Conservation (phyloP, 2,113 vertebrate species). For the Sakesphorus luctuosus region DNA sequence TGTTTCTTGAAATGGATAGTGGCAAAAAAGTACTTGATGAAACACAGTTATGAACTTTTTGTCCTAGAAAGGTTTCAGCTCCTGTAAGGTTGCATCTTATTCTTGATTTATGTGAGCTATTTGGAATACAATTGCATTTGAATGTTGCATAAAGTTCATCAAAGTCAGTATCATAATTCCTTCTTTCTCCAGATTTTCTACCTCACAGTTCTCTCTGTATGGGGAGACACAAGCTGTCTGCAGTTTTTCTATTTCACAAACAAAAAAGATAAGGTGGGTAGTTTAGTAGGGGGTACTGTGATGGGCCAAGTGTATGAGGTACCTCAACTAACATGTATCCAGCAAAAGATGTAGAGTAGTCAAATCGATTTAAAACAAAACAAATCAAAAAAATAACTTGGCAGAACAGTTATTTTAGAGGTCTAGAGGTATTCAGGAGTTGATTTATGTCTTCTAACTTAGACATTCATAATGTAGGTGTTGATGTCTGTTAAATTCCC, state of each 20-base stretch:
- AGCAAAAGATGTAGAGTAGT: neutral
- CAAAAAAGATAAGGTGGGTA: neutral
- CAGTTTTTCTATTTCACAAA: neutral
- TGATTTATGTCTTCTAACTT: conserved; percentile 6
- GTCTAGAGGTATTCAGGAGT: neutral
- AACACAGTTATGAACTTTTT: neutral
- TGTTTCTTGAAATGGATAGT: neutral
- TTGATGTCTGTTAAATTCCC: neutral
- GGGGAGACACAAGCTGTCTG: neutral
- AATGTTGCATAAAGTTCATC: neutral
- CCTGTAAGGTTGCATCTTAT: accelerated
- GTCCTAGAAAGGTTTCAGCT: accelerated
- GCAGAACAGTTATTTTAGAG: neutral
- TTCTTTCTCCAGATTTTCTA: neutral
- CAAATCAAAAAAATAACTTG: neutral
- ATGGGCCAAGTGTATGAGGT: accelerated
- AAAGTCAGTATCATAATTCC: neutral
- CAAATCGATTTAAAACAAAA: neutral
- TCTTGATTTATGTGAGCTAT: neutral
- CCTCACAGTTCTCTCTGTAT: neutral
- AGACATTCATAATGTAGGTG: neutral
- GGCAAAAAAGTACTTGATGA: neutral
- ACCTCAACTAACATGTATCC: neutral
- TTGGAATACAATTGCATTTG: neutral
- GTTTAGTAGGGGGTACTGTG: accelerated